Evolutionary conservation across 2,797 vertebrate genomes (phyloP).

Genomic region (Sebastes melanostomus): DNA sequence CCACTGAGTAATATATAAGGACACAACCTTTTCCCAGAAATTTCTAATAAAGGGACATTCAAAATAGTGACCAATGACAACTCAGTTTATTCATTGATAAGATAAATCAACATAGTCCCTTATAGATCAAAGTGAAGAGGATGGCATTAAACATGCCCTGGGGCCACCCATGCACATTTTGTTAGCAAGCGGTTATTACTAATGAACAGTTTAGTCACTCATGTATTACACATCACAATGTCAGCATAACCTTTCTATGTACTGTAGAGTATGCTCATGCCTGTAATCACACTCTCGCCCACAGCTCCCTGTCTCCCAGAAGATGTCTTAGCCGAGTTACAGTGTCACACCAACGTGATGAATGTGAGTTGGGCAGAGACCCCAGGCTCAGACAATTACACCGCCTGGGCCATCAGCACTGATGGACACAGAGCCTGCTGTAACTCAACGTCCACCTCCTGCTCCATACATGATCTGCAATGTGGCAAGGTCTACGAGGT

Average conservation of each 20-base stretch:
- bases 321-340: conserved; percentile 56
- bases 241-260: not conserved
- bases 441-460: conserved; percentile 61
- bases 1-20: too few relatives aligned
- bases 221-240: not conserved
- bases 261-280: not conserved
- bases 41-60: not conserved
- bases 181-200: not conserved
- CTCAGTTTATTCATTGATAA: not conserved
- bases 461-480: conserved; percentile 64
- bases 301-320: conserved; percentile 75
- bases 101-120: not conserved
- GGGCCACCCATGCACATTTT: not conserved
- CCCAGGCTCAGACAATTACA: conserved; percentile 66
- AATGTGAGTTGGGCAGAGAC: conserved; percentile 69
- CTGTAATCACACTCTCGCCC: not conserved
- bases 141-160: not conserved
- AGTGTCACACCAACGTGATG: conserved; percentile 69
- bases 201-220: not conserved
- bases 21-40: not conserved
- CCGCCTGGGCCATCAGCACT: conserved; percentile 69
- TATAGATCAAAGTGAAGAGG: not conserved
- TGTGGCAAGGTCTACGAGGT: conserved; percentile 74
- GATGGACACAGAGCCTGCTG: conserved; percentile 63
- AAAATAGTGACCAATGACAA: not conserved